Evolutionary conservation across 2,888 invertebrate species (phyloP).

Genomic region (Drosophila tanythrix): DNA sequence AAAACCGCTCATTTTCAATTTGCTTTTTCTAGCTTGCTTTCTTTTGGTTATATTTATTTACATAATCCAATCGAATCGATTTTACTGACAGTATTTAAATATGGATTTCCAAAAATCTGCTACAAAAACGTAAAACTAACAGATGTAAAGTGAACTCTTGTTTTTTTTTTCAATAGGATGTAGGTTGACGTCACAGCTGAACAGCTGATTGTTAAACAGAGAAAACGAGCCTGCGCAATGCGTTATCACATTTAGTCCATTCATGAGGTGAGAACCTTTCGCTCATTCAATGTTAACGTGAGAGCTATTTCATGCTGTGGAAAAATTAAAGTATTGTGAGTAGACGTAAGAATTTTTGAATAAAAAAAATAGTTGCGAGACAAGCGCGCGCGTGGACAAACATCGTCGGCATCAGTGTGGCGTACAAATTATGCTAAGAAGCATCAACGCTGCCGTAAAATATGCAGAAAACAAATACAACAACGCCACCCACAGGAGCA

Average conservation of each 20-base stretch:
- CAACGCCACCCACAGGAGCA: constrained; percentile 30
- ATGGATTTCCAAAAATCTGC: background rate
- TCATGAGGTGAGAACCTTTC: constrained; percentile 1
- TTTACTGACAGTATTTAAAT: background rate
- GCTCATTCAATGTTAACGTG: constrained; percentile 19
- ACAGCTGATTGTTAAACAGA: constrained; percentile 6
- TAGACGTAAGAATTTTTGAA: constrained; percentile 33
- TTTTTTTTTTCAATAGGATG: background rate
- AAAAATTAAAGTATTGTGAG: constrained; percentile 41
- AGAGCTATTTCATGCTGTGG: constrained; percentile 16
- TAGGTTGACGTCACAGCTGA: constrained; percentile 9
- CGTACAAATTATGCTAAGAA: constrained; percentile 73
- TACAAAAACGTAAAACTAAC: too few species aligned
- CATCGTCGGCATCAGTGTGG: constrained; percentile 56
- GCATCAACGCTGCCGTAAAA: constrained; percentile 60
- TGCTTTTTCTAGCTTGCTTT: background rate
- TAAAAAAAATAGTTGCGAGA: constrained; percentile 49
- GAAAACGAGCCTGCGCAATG: constrained; percentile 9
- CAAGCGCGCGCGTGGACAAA: constrained; percentile 55
- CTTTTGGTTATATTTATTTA: background rate
- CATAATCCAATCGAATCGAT: too few species aligned
- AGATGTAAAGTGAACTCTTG: background rate
- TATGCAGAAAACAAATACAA: constrained; percentile 51
- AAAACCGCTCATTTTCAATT: constrained; percentile 2
- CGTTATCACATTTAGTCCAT: constrained; percentile 2